Conservation (phyloP, 2,113 vertebrate genomes). For the Alethe diademata region DNA sequence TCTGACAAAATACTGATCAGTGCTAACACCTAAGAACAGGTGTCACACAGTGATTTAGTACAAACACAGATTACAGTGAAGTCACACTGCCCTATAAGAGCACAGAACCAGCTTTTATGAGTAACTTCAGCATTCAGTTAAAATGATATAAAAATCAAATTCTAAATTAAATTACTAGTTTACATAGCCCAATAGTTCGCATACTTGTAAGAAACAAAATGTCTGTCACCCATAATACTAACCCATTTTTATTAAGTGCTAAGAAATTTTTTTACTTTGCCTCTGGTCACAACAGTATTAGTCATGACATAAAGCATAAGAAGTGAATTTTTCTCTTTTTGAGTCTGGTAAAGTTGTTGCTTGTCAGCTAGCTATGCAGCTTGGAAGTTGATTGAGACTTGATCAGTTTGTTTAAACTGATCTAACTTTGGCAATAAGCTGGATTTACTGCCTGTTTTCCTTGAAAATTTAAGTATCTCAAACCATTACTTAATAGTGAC, state of each 20-base stretch:
- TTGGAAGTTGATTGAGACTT: neutral
- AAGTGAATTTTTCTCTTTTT: neutral
- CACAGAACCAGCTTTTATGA: neutral
- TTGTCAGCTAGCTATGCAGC: neutral
- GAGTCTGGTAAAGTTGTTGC: neutral
- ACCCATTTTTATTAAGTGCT: neutral
- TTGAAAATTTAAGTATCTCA: neutral
- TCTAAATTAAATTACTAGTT: neutral
- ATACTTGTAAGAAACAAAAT: neutral
- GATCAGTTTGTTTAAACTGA: neutral
- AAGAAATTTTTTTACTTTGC: neutral
- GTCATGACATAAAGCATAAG: neutral
- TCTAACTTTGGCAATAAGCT: neutral
- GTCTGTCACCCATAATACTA: neutral
- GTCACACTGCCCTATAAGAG: neutral
- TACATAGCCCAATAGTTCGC: neutral
- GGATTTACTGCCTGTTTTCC: neutral
- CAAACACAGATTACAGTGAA: neutral
- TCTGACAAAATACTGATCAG: neutral
- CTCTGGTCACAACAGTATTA: neutral
- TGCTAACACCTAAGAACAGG: accelerated
- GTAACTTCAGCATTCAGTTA: neutral
- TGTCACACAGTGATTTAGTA: neutral
- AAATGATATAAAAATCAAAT: neutral
- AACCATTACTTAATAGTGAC: neutral